Base-by-base conservation (phyloP, 53 echinoderm and acorn worm species). In the Henricia sp. region DNA sequence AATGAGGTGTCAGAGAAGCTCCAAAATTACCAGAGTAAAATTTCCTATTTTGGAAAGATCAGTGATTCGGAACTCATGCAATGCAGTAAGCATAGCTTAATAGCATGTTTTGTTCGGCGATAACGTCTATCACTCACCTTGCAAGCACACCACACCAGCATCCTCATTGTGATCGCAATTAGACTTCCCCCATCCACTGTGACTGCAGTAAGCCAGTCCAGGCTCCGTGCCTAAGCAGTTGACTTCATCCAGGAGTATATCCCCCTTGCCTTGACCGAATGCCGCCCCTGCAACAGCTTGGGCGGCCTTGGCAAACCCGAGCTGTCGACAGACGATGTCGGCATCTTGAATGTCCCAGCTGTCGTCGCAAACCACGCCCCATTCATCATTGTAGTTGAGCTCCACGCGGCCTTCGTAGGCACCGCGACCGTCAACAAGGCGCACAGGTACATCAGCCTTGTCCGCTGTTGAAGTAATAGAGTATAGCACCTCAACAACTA, bases 101-200 rank as follows among this genome's bases (percentile, higher is more conserved):
- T n/a, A n/a, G n/a, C n/a, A n/a, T n/a, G n/a, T n/a, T n/a, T n/a
- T n/a, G n/a, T n/a, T n/a, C n/a, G n/a, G n/a, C n/a, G n/a, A n/a
- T n/a, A n/a, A n/a, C n/a, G n/a, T n/a, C n/a, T n/a, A n/a, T n/a
- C n/a, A n/a, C n/a, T 54, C 32, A 83, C 83, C 70, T 69, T 68
- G 55, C n/a, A 70, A 39, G 71, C 92, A 92, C 2, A 77, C 69
- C 28, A 92, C 92, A 12, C 92, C 83, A 3, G 89, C 92, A 54
- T 89, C 89, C 42, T 92, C 92, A 14, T 14, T 29, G 41, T 86
- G 86, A 17, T 19, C 74, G 50, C 92, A 92, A 33, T 92, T 86
- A 23, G 53, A 51, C 50, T 54, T n/a, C 19, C 30, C 10, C 75
- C 66, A 86, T 3, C 86, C 86, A 30, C 44, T 42, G 43, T 86